These are phyloP conservation scores for Sebastolobus altivelis DNA, from an alignment of 2,797 vertebrate species.

Conservation along the genomic window DNA sequence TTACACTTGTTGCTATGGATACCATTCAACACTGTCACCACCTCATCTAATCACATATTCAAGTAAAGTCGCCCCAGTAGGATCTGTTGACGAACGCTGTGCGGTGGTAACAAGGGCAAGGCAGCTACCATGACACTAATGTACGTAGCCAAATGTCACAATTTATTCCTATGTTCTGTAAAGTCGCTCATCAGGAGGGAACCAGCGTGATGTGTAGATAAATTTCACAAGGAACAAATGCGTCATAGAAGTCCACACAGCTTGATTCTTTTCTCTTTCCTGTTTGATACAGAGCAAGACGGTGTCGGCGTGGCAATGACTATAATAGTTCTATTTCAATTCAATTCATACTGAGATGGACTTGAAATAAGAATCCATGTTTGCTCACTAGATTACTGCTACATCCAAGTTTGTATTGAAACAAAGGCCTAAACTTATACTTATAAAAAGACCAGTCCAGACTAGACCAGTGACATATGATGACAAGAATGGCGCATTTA, in stretches of 20 bases:
- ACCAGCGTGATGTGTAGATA: not conserved
- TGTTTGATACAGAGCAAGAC: not conserved
- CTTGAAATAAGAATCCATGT: not conserved
- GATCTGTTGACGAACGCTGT: not conserved
- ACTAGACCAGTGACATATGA: not conserved
- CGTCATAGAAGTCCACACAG: not conserved
- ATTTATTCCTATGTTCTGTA: not conserved
- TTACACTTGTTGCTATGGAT: constrained; percentile 21
- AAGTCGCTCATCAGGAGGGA: not conserved
- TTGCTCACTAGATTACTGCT: not conserved
- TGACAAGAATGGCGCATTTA: not conserved
- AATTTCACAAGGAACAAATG: not conserved
- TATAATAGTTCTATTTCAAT: not conserved
- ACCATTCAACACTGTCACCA: constrained; percentile 2
- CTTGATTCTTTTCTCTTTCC: not conserved
- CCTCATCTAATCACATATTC: constrained; percentile 1
- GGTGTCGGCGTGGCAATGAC: not conserved
- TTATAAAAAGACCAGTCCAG: not conserved
- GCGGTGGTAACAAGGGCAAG: not conserved
- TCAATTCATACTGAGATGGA: not conserved
- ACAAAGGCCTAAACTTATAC: not conserved
- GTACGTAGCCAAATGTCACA: not conserved
- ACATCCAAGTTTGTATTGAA: not conserved
- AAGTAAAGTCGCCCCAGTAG: not conserved
- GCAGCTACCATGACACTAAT: not conserved